Evolutionary conservation across 2,888 invertebrate genomes (phyloP).

Genomic region (Patella caerulea): DNA sequence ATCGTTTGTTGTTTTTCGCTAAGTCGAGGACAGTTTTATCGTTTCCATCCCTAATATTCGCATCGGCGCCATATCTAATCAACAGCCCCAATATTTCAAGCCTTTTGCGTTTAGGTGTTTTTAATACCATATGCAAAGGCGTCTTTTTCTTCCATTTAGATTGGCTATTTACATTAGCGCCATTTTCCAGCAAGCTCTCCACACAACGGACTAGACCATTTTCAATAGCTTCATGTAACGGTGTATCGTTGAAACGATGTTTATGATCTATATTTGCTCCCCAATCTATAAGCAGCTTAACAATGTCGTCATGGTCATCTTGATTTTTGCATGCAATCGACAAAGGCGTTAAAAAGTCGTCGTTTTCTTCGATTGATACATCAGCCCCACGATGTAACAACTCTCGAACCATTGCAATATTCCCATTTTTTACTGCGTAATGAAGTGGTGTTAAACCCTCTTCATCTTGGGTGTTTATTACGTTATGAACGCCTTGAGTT

Average conservation of each 20-base stretch:
- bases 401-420: neutral
- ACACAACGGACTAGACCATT: neutral
- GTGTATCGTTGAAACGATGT: neutral
- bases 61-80: neutral
- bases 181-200: neutral
- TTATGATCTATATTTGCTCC: neutral
- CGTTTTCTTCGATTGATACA: neutral
- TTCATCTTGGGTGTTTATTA: neutral
- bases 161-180: neutral
- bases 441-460: neutral
- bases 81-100: neutral
- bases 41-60: neutral
- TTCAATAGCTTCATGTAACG: neutral
- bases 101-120: neutral
- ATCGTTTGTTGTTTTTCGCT: no score
- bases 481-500: no score
- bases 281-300: neutral
- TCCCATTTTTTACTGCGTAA: neutral
- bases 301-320: neutral
- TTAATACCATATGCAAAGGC: neutral
- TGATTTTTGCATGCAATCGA: neutral
- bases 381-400: neutral
- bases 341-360: neutral
- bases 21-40: neutral
- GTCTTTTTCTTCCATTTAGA: neutral